A percentile compares a stretch with the other conserved stretches of the same genome.
Evolutionary conservation across 2,113 vertebrate species (phyloP).

Genomic region (Cebus imitator): DNA sequence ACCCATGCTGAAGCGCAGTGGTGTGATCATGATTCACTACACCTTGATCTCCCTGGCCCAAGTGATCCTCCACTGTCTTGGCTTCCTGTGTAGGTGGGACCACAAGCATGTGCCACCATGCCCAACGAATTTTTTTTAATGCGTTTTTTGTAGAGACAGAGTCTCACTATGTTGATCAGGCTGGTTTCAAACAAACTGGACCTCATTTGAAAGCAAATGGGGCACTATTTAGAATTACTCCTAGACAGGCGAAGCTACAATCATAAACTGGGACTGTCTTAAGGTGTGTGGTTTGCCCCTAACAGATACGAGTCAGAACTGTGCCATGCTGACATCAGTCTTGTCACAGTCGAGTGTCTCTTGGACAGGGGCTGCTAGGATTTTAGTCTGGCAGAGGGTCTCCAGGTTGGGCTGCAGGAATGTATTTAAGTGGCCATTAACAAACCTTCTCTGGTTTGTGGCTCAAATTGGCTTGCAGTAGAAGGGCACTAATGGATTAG

Average conservation of each 20-base stretch:
- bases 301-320: background rate
- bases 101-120: too few species aligned
- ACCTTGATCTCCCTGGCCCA: too few species aligned
- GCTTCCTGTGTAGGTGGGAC: too few species aligned
- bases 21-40: too few species aligned
- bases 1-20: too few species aligned
- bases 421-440: conserved; percentile 68
- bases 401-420: conserved; percentile 18
- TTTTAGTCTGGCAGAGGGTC: background rate
- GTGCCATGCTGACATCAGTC: background rate
- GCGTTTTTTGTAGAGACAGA: too few species aligned
- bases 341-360: background rate
- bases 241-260: background rate
- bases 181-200: too few species aligned
- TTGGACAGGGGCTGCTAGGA: background rate
- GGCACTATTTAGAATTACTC: background rate
- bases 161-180: too few species aligned
- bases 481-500: conserved; percentile 69
- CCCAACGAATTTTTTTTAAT: too few species aligned
- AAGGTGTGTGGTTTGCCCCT: background rate
- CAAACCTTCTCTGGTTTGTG: conserved; percentile 60
- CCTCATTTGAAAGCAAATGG: background rate
- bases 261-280: background rate
- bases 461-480: conserved; percentile 53
- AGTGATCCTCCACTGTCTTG: too few species aligned